A percentile compares a stretch with the other conserved stretches of the same genome.
phyloP scores from a whole-genome alignment of 2,113 vertebrate genomes.

The Cyanoramphus novaezelandiae region DNA sequence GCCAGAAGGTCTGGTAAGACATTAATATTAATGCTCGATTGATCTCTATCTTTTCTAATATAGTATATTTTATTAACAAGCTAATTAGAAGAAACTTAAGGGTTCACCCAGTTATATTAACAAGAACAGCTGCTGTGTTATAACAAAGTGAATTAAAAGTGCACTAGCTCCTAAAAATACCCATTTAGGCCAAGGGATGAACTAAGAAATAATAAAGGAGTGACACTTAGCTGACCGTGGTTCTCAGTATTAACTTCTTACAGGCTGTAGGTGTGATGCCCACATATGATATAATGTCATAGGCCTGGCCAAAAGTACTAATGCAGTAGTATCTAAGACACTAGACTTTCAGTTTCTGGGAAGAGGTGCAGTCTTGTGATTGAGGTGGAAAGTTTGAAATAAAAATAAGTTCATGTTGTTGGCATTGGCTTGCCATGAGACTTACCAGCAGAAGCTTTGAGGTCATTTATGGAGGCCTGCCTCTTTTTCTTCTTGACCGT shows the following conservation, averaged over 20 bases:
- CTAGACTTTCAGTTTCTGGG: background rate
- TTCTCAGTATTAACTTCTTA: background rate
- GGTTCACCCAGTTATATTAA: background rate
- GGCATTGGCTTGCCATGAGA: background rate
- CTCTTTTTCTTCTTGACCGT: background rate
- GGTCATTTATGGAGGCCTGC: background rate
- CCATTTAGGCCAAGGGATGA: background rate
- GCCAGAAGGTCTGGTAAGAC: background rate
- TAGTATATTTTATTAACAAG: background rate
- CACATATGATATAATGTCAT: background rate
- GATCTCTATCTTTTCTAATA: background rate
- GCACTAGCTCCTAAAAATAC: background rate
- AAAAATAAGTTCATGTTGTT: background rate
- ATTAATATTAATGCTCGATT: background rate
- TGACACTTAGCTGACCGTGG: background rate
- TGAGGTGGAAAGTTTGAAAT: background rate
- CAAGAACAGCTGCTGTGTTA: background rate
- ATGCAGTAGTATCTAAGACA: background rate
- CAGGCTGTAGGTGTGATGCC: background rate
- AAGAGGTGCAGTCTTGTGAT: background rate
- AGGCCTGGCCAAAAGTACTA: background rate
- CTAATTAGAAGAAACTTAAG: background rate
- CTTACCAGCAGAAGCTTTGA: background rate
- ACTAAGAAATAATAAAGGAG: background rate
- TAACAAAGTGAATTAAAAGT: background rate